A percentile compares a stretch with the other conserved stretches of the same genome.
These are phyloP conservation scores for Myotis findleyi DNA, from an alignment of 2,797 vertebrate species.

Conservation along the genomic window DNA sequence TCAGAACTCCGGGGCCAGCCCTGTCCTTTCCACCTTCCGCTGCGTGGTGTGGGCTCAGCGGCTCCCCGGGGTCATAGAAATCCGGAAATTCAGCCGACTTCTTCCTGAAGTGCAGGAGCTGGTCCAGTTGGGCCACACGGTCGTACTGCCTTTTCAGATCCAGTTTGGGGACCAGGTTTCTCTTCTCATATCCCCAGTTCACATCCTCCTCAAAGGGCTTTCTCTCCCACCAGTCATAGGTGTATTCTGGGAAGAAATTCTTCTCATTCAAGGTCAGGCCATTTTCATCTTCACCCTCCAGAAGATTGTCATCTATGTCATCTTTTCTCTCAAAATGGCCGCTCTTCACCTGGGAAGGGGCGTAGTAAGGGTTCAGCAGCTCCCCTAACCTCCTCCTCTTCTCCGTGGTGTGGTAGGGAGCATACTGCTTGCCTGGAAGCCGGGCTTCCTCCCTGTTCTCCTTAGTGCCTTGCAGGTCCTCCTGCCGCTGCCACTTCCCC, in stretches of 20 bases:
- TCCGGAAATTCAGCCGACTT: conserved; percentile 88
- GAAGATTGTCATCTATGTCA: conserved; percentile 67
- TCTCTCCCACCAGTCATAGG: conserved; percentile 88
- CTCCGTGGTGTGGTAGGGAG: conserved; percentile 62
- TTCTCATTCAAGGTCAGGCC: conserved; percentile 74
- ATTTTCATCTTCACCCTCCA: conserved; percentile 82
- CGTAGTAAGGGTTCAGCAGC: conserved; percentile 88
- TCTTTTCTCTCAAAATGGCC: conserved; percentile 81
- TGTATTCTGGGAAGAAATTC: conserved; percentile 86
- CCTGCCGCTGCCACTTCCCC: conserved; percentile 72
- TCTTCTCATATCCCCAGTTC: conserved; percentile 82
- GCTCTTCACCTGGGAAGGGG: conserved; percentile 91
- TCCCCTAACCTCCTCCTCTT: conserved; percentile 86
- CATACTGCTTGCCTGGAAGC: conserved; percentile 63
- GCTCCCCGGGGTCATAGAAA: conserved; percentile 87
- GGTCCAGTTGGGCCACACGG: conserved; percentile 91
- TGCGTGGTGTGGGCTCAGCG: conserved; percentile 65
- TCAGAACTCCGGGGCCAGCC: conserved; percentile 87
- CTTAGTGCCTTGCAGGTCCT: conserved; percentile 67
- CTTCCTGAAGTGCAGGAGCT: conserved; percentile 91
- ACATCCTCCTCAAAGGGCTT: conserved; percentile 83
- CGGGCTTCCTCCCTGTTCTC: conserved; percentile 72
- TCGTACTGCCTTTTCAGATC: conserved; percentile 85
- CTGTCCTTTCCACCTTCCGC: conserved; percentile 83
- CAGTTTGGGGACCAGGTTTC: conserved; percentile 66